Evolutionary conservation across 2,113 vertebrate species (phyloP).

Genomic region (Nycticorax nycticorax): DNA sequence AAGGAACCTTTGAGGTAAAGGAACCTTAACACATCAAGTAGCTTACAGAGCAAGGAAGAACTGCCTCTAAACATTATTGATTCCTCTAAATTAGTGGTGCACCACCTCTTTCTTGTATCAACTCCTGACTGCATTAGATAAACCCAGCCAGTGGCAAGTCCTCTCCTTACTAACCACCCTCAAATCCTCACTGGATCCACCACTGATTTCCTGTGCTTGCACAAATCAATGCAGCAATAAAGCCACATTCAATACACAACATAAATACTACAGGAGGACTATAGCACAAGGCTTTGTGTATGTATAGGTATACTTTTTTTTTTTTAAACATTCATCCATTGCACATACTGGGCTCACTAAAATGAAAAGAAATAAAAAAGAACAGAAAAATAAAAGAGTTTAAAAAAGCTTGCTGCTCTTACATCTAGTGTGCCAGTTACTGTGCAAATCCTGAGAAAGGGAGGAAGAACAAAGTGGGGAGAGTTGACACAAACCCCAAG

Average conservation of each 20-base stretch:
- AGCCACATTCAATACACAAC: conserved; percentile 75
- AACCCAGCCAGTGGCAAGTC: conserved; percentile 14
- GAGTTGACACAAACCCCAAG: conserved; percentile 13
- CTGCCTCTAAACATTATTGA: neutral
- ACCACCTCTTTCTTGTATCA: conserved; percentile 10
- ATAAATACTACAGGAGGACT: conserved; percentile 61
- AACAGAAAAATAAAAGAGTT: conserved; percentile 11
- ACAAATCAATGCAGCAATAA: conserved; percentile 76
- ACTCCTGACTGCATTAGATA: neutral
- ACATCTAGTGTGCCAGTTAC: conserved; percentile 78
- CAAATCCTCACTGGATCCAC: conserved; percentile 15
- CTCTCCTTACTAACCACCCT: neutral
- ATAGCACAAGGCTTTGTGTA: conserved; percentile 63
- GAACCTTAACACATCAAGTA: neutral
- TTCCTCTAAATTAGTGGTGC: neutral
- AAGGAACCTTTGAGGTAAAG: neutral
- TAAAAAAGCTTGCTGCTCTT: conserved; percentile 75
- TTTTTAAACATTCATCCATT: conserved; percentile 62
- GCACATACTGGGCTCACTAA: conserved; percentile 58
- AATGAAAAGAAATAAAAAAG: conserved; percentile 45
- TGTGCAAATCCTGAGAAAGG: conserved; percentile 81
- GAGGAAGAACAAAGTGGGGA: conserved; percentile 52
- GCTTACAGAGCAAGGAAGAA: neutral
- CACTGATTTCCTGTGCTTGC: conserved; percentile 66
- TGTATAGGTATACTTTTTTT: neutral